Evolutionary conservation across 2,113 vertebrate species (phyloP), one percentile per base, ranked within the genome.

Genomic region (Barnardius zonarius): DNA sequence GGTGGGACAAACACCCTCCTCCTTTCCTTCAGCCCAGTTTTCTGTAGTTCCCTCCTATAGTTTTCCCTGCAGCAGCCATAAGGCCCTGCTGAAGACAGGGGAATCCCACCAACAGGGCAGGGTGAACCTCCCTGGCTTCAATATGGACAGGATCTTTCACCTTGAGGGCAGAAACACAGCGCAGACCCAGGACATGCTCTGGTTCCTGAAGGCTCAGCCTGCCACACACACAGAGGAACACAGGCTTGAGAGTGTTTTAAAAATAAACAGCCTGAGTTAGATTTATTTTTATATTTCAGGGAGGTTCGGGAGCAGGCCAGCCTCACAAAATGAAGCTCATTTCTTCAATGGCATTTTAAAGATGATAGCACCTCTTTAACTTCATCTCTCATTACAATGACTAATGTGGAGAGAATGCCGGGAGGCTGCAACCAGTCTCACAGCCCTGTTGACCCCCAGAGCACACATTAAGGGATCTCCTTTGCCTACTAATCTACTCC

Each of bases 231-330:
- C 75, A 77, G 55, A n/a, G 4, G 12, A 77, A 68, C 52, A 16
- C 10, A 13, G 51, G 51, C 77, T 67, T 64, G 76, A 0, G 9
- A 80, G 48, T 3, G 55, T 30, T 94, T 93, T 57, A 96, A 93
- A 96, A 94, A 94, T 88, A 96, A 96, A 88, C 79, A 90, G 61
- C 43, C 59, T 5, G 41, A 66, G 67, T 35, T 70, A 24, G 49
- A 48, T 92, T 96, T 93, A 80, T 94, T 93, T 96, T 95, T 90
- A 90, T 27, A 41, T 81, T 94, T 86, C 79, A 88, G 51, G 59
- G 64, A 95, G 90, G 61, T 69, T 88, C 14, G 0, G 72, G 90
- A 75, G 64, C 83, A 72, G 67, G 92, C 88, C 88, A 84, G 72
- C 92, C 63, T 92, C 37, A 13, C 59, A 68, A 80, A 90, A 78